Percentiles rank a stretch among this genome's conserved stretches.
Evolutionary conservation across 2,113 vertebrate species (phyloP).

Genomic region (Dicerorhinus sumatrensis): DNA sequence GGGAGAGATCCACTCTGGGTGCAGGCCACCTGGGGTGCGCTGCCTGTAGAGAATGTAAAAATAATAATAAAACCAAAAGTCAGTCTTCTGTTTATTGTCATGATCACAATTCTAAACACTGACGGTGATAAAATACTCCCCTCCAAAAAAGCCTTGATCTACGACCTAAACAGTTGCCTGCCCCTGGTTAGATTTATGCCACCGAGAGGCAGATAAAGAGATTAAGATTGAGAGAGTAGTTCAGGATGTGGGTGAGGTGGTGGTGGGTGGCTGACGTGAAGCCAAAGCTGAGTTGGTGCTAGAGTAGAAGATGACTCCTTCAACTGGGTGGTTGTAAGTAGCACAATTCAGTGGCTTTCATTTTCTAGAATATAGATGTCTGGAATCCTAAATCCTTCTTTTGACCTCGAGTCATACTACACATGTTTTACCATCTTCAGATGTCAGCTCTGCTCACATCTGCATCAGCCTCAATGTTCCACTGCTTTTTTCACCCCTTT

Average conservation of each 20-base stretch:
- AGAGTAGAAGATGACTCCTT: background rate
- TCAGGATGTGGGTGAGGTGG: conserved; percentile 59
- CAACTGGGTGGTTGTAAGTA: background rate
- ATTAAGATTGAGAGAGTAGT: background rate
- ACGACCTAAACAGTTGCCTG: background rate
- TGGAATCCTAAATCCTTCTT: background rate
- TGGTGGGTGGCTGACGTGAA: background rate
- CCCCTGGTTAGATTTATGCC: background rate
- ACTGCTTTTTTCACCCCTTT: background rate
- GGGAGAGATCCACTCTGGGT: background rate
- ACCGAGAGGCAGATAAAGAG: conserved; percentile 2
- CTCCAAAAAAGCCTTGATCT: background rate
- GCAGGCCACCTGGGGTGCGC: accelerated
- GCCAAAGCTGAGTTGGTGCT: background rate
- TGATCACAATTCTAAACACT: background rate
- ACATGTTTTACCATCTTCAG: too few species aligned
- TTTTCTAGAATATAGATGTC: background rate
- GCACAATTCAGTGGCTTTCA: background rate
- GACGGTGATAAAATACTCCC: background rate
- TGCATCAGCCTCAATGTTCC: background rate
- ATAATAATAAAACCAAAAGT: background rate
- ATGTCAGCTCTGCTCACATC: background rate
- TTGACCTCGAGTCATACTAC: too few species aligned
- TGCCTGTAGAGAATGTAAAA: background rate
- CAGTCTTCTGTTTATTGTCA: background rate